Base-by-base conservation (phyloP, 2,888 invertebrate species). In the Hermaeophaga mercurialis region DNA sequence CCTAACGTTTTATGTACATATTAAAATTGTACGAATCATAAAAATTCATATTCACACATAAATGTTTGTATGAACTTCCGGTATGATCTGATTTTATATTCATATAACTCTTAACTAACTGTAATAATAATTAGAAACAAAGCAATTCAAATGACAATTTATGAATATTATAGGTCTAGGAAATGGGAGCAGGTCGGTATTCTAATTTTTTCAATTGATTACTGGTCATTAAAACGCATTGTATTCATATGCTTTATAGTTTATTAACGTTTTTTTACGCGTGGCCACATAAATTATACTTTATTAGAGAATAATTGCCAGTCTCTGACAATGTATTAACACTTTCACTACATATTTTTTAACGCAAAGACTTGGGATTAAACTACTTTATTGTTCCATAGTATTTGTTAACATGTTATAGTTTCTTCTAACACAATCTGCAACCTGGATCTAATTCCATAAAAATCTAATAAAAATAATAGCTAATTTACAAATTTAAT, bases 211-310 rank as follows among this genome's bases (percentile, higher is more conserved):
- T 31, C 2, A 31, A 31, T 31, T 11, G 31, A 31, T 11, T 31
- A 3, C 6, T 31, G 12, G 11, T 31, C 31, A 31, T 31, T 31
- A 31, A 31, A 31, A n/a, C 12, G 31, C 12, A 31, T 31, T 31
- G 31, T 31, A 31, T 31, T 31, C 31, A 31, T 31, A 31, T 11
- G 31, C 11, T 31, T 31, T 31, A 31, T 31, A 31, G 31, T 31
- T 31, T 31, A 31, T 31, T 31, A 31, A 31, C 31, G 9, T 12
- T 12, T 31, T 31, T 31, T 31, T 31, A 9, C 12, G n/a, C 2
- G 31, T 31, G 3, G 9, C 3, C 2, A 11, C 31, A 31, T 31
- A 31, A 31, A 31, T 31, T 11, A 31, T 31, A 9, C 12, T 31
- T 31, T 31, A 31, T 31, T 31, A 12, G 31, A 31, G 12, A 31